A percentile compares a stretch with the other conserved stretches of the same genome.
These are phyloP conservation scores for Lacerta viridis DNA, from an alignment of 2,797 vertebrate species.

Conservation along the genomic window DNA sequence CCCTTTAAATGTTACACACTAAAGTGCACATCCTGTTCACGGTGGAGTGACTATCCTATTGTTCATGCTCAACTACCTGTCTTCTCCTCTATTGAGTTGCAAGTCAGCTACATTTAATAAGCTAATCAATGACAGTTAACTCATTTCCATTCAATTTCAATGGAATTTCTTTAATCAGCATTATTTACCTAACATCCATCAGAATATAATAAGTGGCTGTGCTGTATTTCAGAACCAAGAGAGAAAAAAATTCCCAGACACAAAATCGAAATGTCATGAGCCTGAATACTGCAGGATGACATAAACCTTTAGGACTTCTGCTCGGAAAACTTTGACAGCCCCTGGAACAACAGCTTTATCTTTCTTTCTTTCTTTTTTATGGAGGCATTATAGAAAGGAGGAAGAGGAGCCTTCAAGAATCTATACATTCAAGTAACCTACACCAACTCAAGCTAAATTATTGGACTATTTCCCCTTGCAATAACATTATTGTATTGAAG, in stretches of 20 bases:
- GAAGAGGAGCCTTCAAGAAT: background rate
- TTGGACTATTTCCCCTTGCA: background rate
- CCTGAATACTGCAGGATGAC: slow-evolving; percentile 19
- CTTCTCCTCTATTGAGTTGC: slow-evolving; percentile 43
- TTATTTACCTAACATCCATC: slow-evolving; percentile 47
- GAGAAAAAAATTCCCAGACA: background rate
- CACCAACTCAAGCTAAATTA: background rate
- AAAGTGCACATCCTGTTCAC: slow-evolving; percentile 53
- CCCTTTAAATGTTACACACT: slow-evolving; percentile 55
- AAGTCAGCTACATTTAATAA: slow-evolving; percentile 28
- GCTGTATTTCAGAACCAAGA: slow-evolving; percentile 31
- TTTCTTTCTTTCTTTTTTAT: background rate
- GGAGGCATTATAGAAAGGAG: background rate
- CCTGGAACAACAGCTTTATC: background rate
- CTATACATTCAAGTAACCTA: background rate
- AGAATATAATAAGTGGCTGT: slow-evolving; percentile 20
- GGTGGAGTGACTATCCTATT: slow-evolving; percentile 49
- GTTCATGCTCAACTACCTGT: slow-evolving; percentile 40
- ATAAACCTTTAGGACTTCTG: slow-evolving; percentile 20
- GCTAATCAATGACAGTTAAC: slow-evolving; percentile 48
- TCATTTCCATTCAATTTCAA: slow-evolving; percentile 52
- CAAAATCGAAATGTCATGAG: slow-evolving; percentile 47
- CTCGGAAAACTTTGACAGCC: slow-evolving; percentile 23
- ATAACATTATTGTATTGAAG: background rate
- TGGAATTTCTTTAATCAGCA: slow-evolving; percentile 54